Evolutionary conservation across 2,888 invertebrate genomes (phyloP).

Genomic region (Thecophora atra): DNA sequence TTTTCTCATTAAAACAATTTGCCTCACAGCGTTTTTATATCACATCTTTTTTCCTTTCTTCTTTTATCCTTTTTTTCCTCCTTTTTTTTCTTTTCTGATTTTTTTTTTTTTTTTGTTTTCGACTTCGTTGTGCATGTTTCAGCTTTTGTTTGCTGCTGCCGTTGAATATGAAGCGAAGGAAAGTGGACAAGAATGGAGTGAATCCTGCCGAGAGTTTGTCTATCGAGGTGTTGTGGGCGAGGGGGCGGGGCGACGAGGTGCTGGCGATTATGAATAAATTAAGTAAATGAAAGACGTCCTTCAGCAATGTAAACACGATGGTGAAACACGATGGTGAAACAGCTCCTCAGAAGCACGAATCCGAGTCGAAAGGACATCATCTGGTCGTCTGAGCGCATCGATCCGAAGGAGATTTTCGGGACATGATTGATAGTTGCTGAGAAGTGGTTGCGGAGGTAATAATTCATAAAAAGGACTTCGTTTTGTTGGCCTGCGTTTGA

Average conservation of each 20-base stretch:
- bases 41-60: constrained; percentile 16
- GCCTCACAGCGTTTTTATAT: constrained; percentile 30
- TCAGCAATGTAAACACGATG: not conserved
- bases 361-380: no score
- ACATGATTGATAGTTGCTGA: no score
- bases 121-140: not conserved
- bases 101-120: not conserved
- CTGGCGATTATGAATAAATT: not conserved
- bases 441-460: no score
- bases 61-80: not conserved
- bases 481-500: no score
- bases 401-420: no score
- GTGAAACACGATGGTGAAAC: no score
- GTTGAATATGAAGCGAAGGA: not conserved
- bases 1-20: constrained; percentile 37
- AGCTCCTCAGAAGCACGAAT: no score
- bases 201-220: no score
- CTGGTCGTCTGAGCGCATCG: no score
- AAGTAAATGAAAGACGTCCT: not conserved
- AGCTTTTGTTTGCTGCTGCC: not conserved
- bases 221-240: no score
- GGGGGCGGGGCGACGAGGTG: not conserved
- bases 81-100: not conserved
- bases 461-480: no score
- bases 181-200: not conserved